phyloP scores from a whole-genome alignment of 2,888 invertebrate genomes.

The Oscheius sp. region DNA sequence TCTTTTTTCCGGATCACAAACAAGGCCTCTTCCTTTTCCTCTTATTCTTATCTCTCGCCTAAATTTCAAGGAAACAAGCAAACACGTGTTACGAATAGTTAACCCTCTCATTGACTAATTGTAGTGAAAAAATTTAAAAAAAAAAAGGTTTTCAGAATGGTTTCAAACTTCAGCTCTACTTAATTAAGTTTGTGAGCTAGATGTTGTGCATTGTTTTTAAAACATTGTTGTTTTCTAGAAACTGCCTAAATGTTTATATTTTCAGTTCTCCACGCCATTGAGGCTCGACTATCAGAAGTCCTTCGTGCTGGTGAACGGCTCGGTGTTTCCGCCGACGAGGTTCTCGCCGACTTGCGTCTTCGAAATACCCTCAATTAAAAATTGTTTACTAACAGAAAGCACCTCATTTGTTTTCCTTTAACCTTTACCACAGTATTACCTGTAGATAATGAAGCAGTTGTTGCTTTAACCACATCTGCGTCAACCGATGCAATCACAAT shows the following conservation, averaged over 20 bases:
- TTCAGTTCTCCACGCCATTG: conserved; percentile 67
- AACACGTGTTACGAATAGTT: too few species aligned
- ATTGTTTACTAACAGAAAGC: neutral
- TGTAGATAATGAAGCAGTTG: conserved; percentile 31
- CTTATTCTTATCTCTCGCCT: too few species aligned
- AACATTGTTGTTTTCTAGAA: too few species aligned
- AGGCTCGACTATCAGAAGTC: conserved; percentile 64
- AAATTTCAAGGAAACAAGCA: too few species aligned
- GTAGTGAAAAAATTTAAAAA: too few species aligned
- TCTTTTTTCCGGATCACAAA: conserved; percentile 14
- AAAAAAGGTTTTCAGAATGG: conserved; percentile 12
- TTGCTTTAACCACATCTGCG: conserved; percentile 9
- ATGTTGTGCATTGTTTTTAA: neutral
- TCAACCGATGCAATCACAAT: conserved; percentile 4
- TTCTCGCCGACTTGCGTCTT: conserved; percentile 58
- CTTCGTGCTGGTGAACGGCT: conserved; percentile 66
- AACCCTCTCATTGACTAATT: too few species aligned
- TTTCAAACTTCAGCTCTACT: neutral
- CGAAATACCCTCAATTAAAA: conserved; percentile 43
- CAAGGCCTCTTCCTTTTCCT: too few species aligned
- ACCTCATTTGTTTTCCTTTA: neutral
- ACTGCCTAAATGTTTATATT: conserved; percentile 6
- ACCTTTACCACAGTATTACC: conserved; percentile 18
- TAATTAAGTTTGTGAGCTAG: neutral
- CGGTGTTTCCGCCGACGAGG: conserved; percentile 66